Evolutionary conservation across 1,140 invertebrate genomes (phyloP), one percentile per base, ranked within the genome.

Genomic region (Hyles vespertilio): DNA sequence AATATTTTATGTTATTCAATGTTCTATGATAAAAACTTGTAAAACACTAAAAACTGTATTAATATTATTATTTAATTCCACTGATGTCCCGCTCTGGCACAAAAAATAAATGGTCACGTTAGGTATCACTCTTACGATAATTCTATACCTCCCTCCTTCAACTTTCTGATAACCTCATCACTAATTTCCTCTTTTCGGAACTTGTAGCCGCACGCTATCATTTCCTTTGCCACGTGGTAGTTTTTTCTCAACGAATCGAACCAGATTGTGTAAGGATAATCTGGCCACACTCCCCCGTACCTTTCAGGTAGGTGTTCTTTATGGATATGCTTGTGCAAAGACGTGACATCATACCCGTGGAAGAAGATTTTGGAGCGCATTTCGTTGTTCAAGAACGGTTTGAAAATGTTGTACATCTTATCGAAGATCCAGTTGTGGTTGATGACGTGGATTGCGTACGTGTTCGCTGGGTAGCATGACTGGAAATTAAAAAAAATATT

Each of bases 381-480:
- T 43, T 90, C 79, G 1, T 91, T 76, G 65, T 92, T 92, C 8
- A 96, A 79, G 3, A 96, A 85, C 0, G 94, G 94, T 70, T 95
- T 95, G 72, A 96, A 95, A 5, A 95, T 92, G 51, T 91, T 92
- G 74, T 93, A 96, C 32, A 94, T 93, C 40, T 94, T 92, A 70
- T 95, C 94, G 71, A 96, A 96, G 0, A 95, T 79, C 93, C 94
- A 95, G 0, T 94, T 94, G 69, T 96, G 94, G 70, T 95, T 92
- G 0, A 96, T 89, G 46, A 96, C 93, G 77, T 96, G 95, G 45
- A 96, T 92, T 0, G 94, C 93, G 59, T 94, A 83, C 0, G 93
- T 94, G 44, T 92, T 93, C 65, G 94, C 92, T 0, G 95, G 94
- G 74, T 95, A 95, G 54, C 93, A 91, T 0, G 93, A 92, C 90